A percentile compares a stretch with the other conserved stretches of the same genome.
Evolutionary conservation across 2,797 vertebrate species (phyloP).

Genomic region (Parambassis ranga): DNA sequence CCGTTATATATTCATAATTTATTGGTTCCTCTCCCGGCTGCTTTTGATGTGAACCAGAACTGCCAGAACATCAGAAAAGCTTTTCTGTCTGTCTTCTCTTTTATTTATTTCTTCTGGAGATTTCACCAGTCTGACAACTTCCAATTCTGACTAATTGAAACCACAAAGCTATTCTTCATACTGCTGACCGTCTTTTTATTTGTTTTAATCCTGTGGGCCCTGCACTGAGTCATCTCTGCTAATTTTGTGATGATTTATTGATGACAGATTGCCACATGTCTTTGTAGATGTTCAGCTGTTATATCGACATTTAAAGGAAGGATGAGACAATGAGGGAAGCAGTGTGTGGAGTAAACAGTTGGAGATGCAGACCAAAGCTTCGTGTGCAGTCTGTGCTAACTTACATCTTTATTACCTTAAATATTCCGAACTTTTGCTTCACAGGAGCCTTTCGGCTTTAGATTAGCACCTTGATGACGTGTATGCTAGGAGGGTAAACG

Average conservation of each 20-base stretch:
- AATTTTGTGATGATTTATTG: constrained; percentile 17
- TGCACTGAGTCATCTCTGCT: constrained; percentile 12
- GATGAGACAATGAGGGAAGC: neutral
- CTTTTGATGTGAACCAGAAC: constrained; percentile 48
- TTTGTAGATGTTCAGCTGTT: constrained; percentile 8
- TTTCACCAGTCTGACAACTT: constrained; percentile 26
- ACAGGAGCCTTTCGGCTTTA: too few species aligned
- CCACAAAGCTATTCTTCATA: neutral
- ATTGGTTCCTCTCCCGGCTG: constrained; percentile 37
- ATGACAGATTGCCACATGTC: neutral
- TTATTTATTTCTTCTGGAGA: neutral
- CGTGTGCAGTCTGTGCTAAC: neutral
- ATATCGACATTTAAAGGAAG: neutral
- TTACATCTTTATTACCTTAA: too few species aligned
- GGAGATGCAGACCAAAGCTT: neutral
- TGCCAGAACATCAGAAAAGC: constrained; percentile 24
- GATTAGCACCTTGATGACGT: too few species aligned
- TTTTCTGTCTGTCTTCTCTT: constrained; percentile 1
- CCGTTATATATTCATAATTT: constrained; percentile 46
- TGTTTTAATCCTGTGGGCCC: neutral
- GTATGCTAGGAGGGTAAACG: too few species aligned
- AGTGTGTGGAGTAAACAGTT: neutral
- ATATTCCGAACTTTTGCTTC: too few species aligned
- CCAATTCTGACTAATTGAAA: constrained; percentile 24
- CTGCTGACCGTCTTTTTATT: neutral